A percentile compares a stretch with the other conserved stretches of the same genome.
Evolutionary conservation across 1,140 invertebrate genomes (phyloP).

Genomic region (Cheumatopsyche charites): DNA sequence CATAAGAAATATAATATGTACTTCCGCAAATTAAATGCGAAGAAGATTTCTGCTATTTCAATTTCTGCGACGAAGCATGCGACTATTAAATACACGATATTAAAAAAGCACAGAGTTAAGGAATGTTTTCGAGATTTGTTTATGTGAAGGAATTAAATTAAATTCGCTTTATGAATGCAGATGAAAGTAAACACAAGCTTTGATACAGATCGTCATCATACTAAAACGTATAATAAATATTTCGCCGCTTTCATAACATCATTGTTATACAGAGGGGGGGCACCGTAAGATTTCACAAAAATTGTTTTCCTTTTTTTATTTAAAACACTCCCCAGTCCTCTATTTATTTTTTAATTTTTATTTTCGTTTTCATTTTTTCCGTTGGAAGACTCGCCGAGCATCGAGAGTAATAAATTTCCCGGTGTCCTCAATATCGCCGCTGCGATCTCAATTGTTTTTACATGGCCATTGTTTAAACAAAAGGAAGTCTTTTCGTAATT

Average conservation of each 20-base stretch:
- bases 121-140: too few relatives aligned
- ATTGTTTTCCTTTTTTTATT: conserved; percentile 8
- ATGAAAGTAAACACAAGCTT: too few relatives aligned
- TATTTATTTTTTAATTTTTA: not conserved
- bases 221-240: not conserved
- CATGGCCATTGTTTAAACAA: conserved; percentile 37
- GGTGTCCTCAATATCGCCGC: conserved; percentile 31
- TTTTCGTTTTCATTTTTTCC: not conserved
- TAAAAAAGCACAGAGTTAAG: too few relatives aligned
- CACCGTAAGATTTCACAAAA: not conserved
- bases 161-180: too few relatives aligned
- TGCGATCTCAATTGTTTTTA: conserved; percentile 38
- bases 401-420: conserved; percentile 32
- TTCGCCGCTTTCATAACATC: not conserved
- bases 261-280: not conserved
- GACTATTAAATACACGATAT: too few relatives aligned
- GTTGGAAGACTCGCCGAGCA: not conserved
- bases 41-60: too few relatives aligned
- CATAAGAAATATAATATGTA: too few relatives aligned
- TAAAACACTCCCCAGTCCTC: not conserved
- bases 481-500: conserved; percentile 32
- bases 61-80: too few relatives aligned
- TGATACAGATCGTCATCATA: too few relatives aligned
- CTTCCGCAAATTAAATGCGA: too few relatives aligned
- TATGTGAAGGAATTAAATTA: too few relatives aligned